Conservation (phyloP, 2,888 invertebrate species). For the Beris morrisii region DNA sequence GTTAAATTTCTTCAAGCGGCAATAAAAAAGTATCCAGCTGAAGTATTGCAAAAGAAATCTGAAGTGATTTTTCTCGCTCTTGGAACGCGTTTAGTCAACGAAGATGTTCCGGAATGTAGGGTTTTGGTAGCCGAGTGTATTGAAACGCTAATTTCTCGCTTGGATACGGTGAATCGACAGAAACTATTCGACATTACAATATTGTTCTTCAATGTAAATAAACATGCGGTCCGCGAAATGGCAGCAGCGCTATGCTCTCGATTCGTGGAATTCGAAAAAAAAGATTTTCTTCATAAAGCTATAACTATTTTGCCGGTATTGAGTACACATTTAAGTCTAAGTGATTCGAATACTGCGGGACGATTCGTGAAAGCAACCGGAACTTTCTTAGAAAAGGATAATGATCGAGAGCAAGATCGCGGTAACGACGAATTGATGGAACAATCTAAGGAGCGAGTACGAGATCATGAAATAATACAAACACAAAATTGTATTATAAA, state of each 20-base stretch:
- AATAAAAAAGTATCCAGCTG: constrained; percentile 71
- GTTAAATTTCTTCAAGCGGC: constrained; percentile 81
- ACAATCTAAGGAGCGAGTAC: constrained; percentile 48
- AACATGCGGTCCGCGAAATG: constrained; percentile 71
- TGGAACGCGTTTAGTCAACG: constrained; percentile 79
- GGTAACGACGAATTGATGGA: constrained; percentile 15
- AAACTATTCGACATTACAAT: constrained; percentile 70
- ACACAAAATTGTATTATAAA: constrained; percentile 71
- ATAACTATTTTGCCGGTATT: constrained; percentile 63
- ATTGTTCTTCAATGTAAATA: constrained; percentile 69
- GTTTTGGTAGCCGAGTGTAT: constrained; percentile 73
- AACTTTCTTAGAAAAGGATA: constrained; percentile 29
- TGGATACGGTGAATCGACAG: constrained; percentile 62
- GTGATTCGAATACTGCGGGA: constrained; percentile 59
- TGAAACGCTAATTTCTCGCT: constrained; percentile 66
- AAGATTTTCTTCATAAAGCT: constrained; percentile 69
- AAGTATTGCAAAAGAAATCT: constrained; percentile 47
- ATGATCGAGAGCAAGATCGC: constrained; percentile 29
- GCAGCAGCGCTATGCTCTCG: constrained; percentile 78
- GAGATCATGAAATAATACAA: constrained; percentile 76
- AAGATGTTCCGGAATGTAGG: constrained; percentile 75
- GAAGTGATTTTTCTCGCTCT: constrained; percentile 74
- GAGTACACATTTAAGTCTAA: constrained; percentile 59
- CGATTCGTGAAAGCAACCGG: constrained; percentile 60
- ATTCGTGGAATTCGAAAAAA: constrained; percentile 76